Evolutionary conservation across 64 coral and sea anemone genomes (phyloP).

Genomic region (Pachyseris speciosa): DNA sequence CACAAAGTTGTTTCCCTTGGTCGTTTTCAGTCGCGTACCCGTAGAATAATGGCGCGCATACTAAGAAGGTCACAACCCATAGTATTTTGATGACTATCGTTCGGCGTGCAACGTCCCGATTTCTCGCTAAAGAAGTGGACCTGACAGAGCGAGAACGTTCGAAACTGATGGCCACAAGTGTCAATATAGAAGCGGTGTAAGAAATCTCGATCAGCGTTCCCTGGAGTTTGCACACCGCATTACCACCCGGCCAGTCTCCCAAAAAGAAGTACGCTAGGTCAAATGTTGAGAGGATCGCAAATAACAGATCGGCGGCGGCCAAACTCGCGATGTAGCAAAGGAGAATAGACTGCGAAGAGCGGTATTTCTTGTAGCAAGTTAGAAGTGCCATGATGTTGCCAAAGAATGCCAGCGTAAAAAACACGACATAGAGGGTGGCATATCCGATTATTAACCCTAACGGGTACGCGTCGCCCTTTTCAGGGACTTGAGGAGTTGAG

Average conservation of each 20-base stretch:
- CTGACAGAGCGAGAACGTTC: constrained; percentile 77
- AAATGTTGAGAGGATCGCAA: constrained; percentile 70
- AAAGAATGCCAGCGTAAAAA: constrained; percentile 61
- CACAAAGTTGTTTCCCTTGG: constrained; percentile 50
- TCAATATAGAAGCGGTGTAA: constrained; percentile 84
- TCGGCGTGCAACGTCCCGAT: constrained; percentile 58
- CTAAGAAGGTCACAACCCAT: constrained; percentile 65
- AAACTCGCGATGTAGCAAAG: constrained; percentile 86
- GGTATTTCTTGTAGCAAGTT: constrained; percentile 92
- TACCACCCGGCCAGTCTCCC: constrained; percentile 72
- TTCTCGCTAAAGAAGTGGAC: constrained; percentile 69
- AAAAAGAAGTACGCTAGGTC: constrained; percentile 67
- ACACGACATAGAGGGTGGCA: constrained; percentile 48
- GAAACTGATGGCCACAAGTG: constrained; percentile 83
- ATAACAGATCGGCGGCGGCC: constrained; percentile 79
- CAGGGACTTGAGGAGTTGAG: neutral
- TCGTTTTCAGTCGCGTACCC: constrained; percentile 56
- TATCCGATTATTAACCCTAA: constrained; percentile 24
- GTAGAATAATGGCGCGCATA: constrained; percentile 80
- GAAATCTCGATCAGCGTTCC: constrained; percentile 82
- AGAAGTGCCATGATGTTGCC: constrained; percentile 85
- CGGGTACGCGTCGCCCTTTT: neutral
- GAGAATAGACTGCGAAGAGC: constrained; percentile 73
- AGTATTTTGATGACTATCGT: constrained; percentile 74
- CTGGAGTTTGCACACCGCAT: constrained; percentile 73